phyloP scores from a whole-genome alignment of 2,113 vertebrate genomes.

The Prolemur simus region DNA sequence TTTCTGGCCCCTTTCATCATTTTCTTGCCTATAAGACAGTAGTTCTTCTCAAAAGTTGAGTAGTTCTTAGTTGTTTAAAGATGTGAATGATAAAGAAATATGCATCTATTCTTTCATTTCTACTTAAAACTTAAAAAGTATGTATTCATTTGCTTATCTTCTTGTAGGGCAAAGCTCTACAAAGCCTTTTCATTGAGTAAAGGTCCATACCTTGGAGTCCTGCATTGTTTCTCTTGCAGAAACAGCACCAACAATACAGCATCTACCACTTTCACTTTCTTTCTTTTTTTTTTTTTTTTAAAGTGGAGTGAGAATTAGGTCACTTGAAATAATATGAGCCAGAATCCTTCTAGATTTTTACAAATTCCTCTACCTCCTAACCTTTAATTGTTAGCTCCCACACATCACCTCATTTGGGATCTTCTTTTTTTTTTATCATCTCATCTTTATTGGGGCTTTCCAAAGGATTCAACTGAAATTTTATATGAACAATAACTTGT shows the following conservation, averaged over 20 bases:
- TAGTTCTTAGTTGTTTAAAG: no score
- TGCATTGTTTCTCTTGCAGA: not conserved
- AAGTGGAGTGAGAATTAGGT: not conserved
- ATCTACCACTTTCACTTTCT: not conserved
- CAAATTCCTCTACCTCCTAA: not conserved
- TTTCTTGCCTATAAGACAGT: no score
- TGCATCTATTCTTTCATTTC: no score
- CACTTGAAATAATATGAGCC: not conserved
- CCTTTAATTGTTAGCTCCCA: not conserved
- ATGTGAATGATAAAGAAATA: no score
- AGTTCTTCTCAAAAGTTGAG: no score
- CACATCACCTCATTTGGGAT: not conserved
- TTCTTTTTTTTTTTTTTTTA: not conserved
- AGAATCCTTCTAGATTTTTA: slow-evolving; percentile 1
- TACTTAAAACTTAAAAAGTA: no score
- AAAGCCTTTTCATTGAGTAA: not conserved
- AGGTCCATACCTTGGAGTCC: not conserved
- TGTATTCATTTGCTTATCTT: no score
- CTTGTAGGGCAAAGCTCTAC: no score
- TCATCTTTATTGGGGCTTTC: not conserved
- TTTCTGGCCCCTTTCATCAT: not conserved
- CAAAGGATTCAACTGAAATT: not conserved
- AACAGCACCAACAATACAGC: not conserved
- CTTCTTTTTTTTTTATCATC: no score
- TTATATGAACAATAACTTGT: not conserved